Evolutionary conservation across 2,113 vertebrate species (phyloP), one percentile per base, ranked within the genome.

Genomic region (Delphinapterus leucas): DNA sequence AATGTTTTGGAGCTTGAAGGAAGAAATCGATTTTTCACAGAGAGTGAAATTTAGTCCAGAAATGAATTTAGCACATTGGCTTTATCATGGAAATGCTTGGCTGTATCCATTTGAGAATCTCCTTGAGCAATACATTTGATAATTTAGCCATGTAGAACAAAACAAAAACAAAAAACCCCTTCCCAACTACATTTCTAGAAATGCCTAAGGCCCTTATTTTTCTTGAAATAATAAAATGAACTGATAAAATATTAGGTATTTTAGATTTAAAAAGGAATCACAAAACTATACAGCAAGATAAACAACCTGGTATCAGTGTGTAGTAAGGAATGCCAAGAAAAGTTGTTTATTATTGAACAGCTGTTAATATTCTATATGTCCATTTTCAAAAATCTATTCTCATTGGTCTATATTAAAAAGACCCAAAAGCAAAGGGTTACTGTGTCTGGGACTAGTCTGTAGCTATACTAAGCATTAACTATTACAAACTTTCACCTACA

Each of bases 1-100:
- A 65, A 55, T 88, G 61, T 67, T 85, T 94, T 94, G 31, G 61
- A 97, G 21, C 91, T 70, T 95, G 60, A 93, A 76, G 53, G 88
- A 96, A 94, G 58, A 93, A 96, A 60, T 1, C 74, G 49, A 96
- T 95, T 97, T 91, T 68, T 47, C 77, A 96, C 33, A 93, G 67
- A 95, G 44, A 96, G 41, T 61, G 55, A 77, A 94, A 90, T 87
- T 73, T 63, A 65, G 60, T 94, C 47, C 85, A 93, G 53, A 84
- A 83, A 44, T 90, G 70, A 79, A 95, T 95, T 86, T 81, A 91
- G 85, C 38, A 47, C 83, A 63, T 79, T 79, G 91, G 8, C 55
- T 68, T 94, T 70, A 49, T 67, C 90, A 83, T 81, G 55, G 13
- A 85, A 94, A 44, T 86, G 26, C 28, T 91, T 95, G 81, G 9